Evolutionary conservation across 2,113 vertebrate species (phyloP).

Genomic region (Nothobranchius kuhntae): DNA sequence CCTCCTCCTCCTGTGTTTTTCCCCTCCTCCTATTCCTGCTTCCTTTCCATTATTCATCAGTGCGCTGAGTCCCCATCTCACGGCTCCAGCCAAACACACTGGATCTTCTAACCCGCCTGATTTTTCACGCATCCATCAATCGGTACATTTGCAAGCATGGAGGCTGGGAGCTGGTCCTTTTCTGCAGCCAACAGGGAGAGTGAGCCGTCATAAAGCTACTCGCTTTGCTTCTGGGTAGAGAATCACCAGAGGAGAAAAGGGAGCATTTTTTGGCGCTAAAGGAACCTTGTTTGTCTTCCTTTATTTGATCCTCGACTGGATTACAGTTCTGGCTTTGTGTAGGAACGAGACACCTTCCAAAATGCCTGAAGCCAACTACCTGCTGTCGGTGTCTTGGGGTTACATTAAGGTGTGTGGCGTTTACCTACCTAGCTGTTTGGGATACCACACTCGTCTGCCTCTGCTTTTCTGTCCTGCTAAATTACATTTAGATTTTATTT

Average conservation of each 20-base stretch:
- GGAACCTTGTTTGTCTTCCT: slow-evolving; percentile 72
- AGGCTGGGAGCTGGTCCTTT: slow-evolving; percentile 52
- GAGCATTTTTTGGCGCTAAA: slow-evolving; percentile 46
- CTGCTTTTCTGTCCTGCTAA: background rate
- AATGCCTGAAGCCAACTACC: slow-evolving; percentile 86
- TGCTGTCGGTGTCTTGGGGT: slow-evolving; percentile 84
- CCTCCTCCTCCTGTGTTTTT: slow-evolving; percentile 41
- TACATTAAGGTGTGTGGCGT: slow-evolving; percentile 83
- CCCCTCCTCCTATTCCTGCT: slow-evolving; percentile 52
- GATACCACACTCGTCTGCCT: slow-evolving; percentile 33
- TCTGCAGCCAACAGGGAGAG: slow-evolving; percentile 44
- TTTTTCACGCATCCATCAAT: background rate
- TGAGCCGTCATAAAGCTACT: slow-evolving; percentile 45
- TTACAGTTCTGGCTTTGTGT: slow-evolving; percentile 78
- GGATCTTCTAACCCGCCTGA: slow-evolving; percentile 38
- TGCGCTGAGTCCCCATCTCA: slow-evolving; percentile 54
- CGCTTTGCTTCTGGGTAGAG: slow-evolving; percentile 56
- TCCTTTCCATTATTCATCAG: slow-evolving; percentile 79
- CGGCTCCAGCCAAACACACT: slow-evolving; percentile 54
- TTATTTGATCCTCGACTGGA: slow-evolving; percentile 55
- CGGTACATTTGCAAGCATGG: slow-evolving; percentile 52
- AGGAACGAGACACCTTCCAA: slow-evolving; percentile 77
- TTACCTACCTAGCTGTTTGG: slow-evolving; percentile 54
- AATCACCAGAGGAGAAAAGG: slow-evolving; percentile 53
- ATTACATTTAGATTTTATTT: slow-evolving; percentile 3